phyloP scores from a whole-genome alignment of 2,888 invertebrate genomes.

The Cetonia aurata region DNA sequence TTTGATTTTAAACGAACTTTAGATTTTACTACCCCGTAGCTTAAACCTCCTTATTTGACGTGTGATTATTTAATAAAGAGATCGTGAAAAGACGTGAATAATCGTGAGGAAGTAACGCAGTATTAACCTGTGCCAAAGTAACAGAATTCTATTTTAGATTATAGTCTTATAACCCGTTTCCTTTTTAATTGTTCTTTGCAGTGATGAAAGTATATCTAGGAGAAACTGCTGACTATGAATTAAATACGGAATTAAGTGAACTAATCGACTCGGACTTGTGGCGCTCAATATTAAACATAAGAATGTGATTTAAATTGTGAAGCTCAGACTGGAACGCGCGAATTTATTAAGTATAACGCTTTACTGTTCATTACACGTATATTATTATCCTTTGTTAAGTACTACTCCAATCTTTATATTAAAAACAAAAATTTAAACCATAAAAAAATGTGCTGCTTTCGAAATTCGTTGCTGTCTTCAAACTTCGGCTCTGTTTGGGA shows the following conservation, averaged over 20 bases:
- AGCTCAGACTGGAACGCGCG: constrained; percentile 1
- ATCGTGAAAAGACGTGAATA: neutral
- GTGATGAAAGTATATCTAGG: no score
- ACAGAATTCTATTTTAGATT: neutral
- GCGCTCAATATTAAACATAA: constrained; percentile 11
- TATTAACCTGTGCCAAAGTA: constrained; percentile 46
- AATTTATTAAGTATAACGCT: constrained; percentile 11
- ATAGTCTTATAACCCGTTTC: neutral
- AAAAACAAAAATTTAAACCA: neutral
- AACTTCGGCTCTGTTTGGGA: constrained; percentile 35
- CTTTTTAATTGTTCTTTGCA: neutral
- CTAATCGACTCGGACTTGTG: constrained; percentile 5
- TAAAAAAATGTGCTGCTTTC: constrained; percentile 19
- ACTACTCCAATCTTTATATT: constrained; percentile 23
- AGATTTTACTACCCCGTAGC: neutral
- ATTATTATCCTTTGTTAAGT: constrained; percentile 2
- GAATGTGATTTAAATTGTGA: constrained; percentile 1
- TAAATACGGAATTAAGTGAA: neutral
- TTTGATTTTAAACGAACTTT: constrained; percentile 63
- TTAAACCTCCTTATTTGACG: neutral
- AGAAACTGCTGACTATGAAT: no score
- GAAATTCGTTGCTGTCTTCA: constrained; percentile 39
- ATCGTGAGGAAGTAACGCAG: constrained; percentile 25
- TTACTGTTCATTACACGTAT: constrained; percentile 15
- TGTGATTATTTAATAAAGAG: constrained; percentile 5